Evolutionary conservation across 2,113 vertebrate genomes (phyloP), one percentile per base, ranked within the genome.

Genomic region (Apteryx owenii): DNA sequence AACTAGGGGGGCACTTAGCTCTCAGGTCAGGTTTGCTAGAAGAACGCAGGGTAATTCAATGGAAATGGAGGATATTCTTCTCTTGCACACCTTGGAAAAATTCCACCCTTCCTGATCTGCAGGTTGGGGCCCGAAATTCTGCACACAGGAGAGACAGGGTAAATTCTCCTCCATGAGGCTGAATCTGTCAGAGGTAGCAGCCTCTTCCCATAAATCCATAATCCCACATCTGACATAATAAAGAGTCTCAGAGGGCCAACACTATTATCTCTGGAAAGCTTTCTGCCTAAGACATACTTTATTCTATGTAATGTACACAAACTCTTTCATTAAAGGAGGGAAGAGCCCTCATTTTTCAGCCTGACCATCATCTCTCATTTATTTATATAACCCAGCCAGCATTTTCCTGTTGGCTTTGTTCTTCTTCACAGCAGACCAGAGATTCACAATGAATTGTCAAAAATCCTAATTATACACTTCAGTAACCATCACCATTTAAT

Each of bases 181-280:
- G 40, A 89, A 58, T n/a, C 44, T 86, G 80, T 84, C 6, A 33
- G 81, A 89, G 78, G 68, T 83, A 96, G 54, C 0, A 0, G 61
- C 48, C 3, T 14, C 77, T 95, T 97, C 94, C 85, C 18, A n/a
- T 97, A 95, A 96, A 96, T 96, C 76, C 84, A 85, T 76, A 91
- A 93, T 92, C 89, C 87, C 86, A 92, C 76, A 82, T 96, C 91
- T 97, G 87, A 96, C 92, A 97, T 93, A 95, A 97, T 80, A 97
- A 83, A 96, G 81, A 83, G 83, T 83, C 96, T 97, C 92, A 85
- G 95, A 97, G 92, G 92, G 94, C 85, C 51, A 60, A 86, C 83
- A 83, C 95, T 97, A 88, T 97, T 98, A 96, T 98, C 96, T 97
- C 94, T 95, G 90, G 96, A 97, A 95, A 96, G 95, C 90, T 97